phyloP scores from a whole-genome alignment of 2,888 invertebrate species.

The Pinctada fucata region DNA sequence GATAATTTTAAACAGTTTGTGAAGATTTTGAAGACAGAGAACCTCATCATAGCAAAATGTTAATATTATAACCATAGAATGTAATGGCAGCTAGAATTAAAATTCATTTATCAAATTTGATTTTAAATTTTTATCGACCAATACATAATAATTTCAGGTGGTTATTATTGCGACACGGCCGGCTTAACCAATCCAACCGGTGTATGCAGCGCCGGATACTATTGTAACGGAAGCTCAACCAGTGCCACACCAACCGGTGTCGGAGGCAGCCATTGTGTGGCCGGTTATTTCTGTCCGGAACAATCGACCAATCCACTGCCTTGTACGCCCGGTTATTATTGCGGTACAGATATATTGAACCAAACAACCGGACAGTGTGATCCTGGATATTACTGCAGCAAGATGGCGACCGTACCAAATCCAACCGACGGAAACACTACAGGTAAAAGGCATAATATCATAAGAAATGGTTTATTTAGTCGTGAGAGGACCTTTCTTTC shows the following conservation, averaged over 20 bases:
- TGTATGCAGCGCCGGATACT: conserved; percentile 69
- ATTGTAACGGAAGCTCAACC: conserved; percentile 97
- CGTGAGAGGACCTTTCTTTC: too few relatives aligned
- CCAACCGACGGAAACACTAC: conserved; percentile 70
- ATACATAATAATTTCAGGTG: too few relatives aligned
- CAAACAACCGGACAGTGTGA: conserved; percentile 67
- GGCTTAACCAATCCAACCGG: conserved; percentile 65
- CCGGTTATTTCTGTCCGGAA: conserved; percentile 70
- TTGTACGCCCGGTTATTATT: conserved; percentile 69
- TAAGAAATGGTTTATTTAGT: too few relatives aligned
- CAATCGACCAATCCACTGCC: conserved; percentile 62
- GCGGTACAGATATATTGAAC: conserved; percentile 63
- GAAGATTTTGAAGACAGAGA: too few relatives aligned
- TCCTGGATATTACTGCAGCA: conserved; percentile 69
- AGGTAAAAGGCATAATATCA: too few relatives aligned
- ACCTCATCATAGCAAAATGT: too few relatives aligned
- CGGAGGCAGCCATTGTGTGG: conserved; percentile 61
- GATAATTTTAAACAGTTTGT: too few relatives aligned
- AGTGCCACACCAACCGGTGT: conserved; percentile 80
- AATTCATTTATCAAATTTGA: too few relatives aligned
- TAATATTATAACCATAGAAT: too few relatives aligned
- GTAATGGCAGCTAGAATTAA: too few relatives aligned
- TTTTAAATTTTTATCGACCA: too few relatives aligned
- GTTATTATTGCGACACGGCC: conserved; percentile 65
- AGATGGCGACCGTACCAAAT: conserved; percentile 60